Evolutionary conservation across 2,797 vertebrate genomes (phyloP).

Genomic region (Anniella stebbinsi): DNA sequence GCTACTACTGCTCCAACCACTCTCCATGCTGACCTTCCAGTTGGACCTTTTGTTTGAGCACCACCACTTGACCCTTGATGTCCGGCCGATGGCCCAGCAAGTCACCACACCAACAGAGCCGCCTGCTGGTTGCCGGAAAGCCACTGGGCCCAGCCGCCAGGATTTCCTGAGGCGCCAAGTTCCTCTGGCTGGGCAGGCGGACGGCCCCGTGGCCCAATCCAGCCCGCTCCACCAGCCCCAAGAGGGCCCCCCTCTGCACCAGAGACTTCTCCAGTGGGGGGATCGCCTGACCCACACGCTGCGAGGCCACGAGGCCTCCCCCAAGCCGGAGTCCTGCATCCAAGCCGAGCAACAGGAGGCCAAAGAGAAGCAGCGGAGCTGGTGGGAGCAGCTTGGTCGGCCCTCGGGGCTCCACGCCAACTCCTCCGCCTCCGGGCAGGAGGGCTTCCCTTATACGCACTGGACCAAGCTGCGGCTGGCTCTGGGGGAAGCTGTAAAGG

Average conservation of each 20-base stretch:
- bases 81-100: slow-evolving; percentile 47
- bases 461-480: slow-evolving; percentile 64
- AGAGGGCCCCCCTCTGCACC: slow-evolving; percentile 81
- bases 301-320: slow-evolving; percentile 49
- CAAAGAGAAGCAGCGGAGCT: slow-evolving; percentile 38
- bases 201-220: background rate
- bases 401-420: slow-evolving; percentile 71
- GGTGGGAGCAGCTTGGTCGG: slow-evolving; percentile 81
- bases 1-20: slow-evolving; percentile 91
- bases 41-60: slow-evolving; percentile 95
- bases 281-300: slow-evolving; percentile 83
- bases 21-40: slow-evolving; percentile 94
- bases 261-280: slow-evolving; percentile 87
- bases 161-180: background rate
- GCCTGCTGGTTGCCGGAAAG: rapidly evolving
- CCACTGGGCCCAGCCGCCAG: rapidly evolving
- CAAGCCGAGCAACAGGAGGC: background rate
- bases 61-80: slow-evolving; percentile 85
- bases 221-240: background rate
- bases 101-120: rapidly evolving
- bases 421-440: slow-evolving; percentile 61
- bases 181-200: background rate
- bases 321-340: rapidly evolving
- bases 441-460: slow-evolving; percentile 63
- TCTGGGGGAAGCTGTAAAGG: background rate